A percentile compares a stretch with the other conserved stretches of the same genome.
Evolutionary conservation across 2,888 invertebrate genomes (phyloP).

Genomic region (Coremacera marginata): DNA sequence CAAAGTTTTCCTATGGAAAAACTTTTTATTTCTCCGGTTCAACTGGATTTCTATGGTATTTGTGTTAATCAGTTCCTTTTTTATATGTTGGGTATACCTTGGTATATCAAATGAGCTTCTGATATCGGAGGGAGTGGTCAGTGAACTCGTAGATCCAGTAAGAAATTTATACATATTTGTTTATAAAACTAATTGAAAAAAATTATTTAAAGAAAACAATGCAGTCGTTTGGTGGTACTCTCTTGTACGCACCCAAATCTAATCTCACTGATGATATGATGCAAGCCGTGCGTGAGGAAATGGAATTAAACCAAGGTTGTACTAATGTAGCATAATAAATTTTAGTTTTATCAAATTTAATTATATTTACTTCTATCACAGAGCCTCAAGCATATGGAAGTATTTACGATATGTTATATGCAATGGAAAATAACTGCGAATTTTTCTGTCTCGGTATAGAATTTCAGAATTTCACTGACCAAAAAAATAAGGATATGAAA

Average conservation of each 20-base stretch:
- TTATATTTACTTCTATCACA: no score
- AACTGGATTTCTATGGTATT: slow-evolving; percentile 49
- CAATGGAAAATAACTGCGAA: slow-evolving; percentile 56
- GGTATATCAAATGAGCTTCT: no score
- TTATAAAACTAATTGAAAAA: not conserved
- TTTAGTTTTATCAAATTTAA: no score
- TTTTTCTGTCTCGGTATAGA: slow-evolving; percentile 59
- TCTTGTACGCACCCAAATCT: no score
- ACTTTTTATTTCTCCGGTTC: slow-evolving; percentile 56
- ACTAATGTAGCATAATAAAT: no score
- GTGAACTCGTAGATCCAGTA: slow-evolving; percentile 44
- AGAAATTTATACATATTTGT: slow-evolving; percentile 15
- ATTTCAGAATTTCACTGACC: slow-evolving; percentile 52
- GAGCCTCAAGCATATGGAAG: no score
- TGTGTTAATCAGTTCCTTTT: slow-evolving; percentile 47
- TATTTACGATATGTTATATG: slow-evolving; percentile 47
- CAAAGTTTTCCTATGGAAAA: slow-evolving; percentile 59
- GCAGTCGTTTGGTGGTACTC: no score
- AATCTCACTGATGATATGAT: no score
- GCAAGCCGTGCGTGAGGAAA: no score
- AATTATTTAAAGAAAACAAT: no score
- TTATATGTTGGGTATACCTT: slow-evolving; percentile 39
- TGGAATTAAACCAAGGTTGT: no score
- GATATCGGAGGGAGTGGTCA: not conserved
- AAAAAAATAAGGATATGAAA: slow-evolving; percentile 27